These are phyloP conservation scores for Lasiurus cinereus DNA, from an alignment of 2,113 vertebrate species.

Conservation along the genomic window DNA sequence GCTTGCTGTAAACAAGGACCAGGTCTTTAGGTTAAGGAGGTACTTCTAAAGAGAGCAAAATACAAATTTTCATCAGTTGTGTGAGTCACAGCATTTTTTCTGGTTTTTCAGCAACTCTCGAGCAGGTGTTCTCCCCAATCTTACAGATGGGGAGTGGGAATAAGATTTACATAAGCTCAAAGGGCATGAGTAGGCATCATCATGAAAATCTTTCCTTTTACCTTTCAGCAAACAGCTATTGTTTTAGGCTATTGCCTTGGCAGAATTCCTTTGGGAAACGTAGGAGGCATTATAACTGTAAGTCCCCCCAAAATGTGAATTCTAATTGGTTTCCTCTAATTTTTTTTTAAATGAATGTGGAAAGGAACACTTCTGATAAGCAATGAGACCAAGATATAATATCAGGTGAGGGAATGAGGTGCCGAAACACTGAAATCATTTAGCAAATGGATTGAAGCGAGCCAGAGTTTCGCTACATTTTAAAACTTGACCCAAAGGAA, in stretches of 20 bases:
- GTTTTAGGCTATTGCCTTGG: conserved; percentile 13
- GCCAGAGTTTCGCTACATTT: conserved; percentile 75
- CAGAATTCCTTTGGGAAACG: conserved; percentile 66
- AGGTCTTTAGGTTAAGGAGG: not conserved
- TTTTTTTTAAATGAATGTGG: conserved; percentile 56
- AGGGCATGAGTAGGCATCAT: not conserved
- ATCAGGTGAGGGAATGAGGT: conserved; percentile 72
- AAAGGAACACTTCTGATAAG: conserved; percentile 79
- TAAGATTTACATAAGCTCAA: not conserved
- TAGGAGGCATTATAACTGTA: conserved; percentile 61
- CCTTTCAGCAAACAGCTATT: conserved; percentile 36
- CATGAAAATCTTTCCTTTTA: conserved; percentile 28
- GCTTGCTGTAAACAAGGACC: not conserved
- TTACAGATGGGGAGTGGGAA: not conserved
- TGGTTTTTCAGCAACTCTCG: not conserved
- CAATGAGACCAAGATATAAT: conserved; percentile 68
- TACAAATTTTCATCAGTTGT: not conserved
- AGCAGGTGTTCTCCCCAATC: not conserved
- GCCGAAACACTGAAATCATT: conserved; percentile 73
- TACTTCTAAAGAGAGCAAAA: not conserved
- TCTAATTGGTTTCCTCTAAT: conserved; percentile 70
- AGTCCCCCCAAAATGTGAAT: conserved; percentile 50
- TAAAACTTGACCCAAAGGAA: conserved; percentile 65
- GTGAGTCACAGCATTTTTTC: not conserved
- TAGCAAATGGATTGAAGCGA: conserved; percentile 72